phyloP scores from a whole-genome alignment of 2,113 vertebrate species.

The Toxostoma redivivum region DNA sequence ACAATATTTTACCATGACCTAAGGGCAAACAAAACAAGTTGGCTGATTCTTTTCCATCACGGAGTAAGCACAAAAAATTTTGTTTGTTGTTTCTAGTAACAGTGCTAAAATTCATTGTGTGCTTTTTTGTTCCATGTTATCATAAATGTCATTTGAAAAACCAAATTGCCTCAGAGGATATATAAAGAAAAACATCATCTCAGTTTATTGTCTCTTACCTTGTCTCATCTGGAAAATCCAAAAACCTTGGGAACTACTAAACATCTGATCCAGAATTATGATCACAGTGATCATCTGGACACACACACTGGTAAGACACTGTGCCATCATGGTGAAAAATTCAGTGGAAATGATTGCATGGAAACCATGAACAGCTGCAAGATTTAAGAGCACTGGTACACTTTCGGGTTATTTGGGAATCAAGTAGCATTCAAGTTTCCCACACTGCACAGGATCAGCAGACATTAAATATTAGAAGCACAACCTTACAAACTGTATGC shows the following conservation, averaged over 20 bases:
- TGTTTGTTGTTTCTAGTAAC: constrained; percentile 42
- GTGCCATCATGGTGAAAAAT: neutral
- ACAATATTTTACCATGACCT: constrained; percentile 12
- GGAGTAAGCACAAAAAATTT: constrained; percentile 20
- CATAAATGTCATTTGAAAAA: constrained; percentile 51
- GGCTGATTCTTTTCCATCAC: constrained; percentile 5
- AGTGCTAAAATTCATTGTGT: constrained; percentile 13
- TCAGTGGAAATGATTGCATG: neutral
- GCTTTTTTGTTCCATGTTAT: constrained; percentile 17
- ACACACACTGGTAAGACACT: neutral
- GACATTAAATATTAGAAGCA: neutral
- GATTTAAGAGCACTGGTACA: neutral
- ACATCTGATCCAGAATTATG: neutral
- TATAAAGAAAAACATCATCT: neutral
- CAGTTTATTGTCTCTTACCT: constrained; percentile 23
- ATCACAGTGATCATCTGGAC: neutral
- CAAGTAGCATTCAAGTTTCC: neutral
- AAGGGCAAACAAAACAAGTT: constrained; percentile 36
- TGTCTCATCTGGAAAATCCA: neutral
- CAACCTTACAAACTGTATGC: neutral
- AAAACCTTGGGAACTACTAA: neutral
- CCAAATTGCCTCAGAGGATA: constrained; percentile 19
- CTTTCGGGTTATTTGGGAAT: neutral
- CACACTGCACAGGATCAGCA: neutral
- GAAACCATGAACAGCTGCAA: neutral